These are phyloP conservation scores for Drosophila murphyi DNA, from an alignment of 1,140 invertebrate species.

Conservation along the genomic window DNA sequence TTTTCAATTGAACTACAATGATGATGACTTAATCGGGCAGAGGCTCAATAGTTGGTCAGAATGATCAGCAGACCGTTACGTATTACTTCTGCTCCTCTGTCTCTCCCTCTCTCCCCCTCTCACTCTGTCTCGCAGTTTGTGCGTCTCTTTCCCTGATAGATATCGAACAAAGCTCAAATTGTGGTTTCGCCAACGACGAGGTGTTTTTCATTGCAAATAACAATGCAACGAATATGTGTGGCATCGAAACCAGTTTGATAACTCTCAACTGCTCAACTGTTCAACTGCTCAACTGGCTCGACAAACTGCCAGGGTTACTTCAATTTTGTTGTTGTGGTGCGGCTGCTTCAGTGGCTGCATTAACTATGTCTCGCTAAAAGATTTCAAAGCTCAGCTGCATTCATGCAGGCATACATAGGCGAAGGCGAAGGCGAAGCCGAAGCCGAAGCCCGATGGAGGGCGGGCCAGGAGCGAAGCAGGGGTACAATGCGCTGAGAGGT, in stretches of 20 bases:
- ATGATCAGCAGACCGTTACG: constrained; percentile 6
- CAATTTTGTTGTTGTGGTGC: not conserved
- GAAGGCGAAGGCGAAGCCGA: not conserved
- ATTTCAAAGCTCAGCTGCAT: constrained; percentile 65
- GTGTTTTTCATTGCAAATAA: constrained; percentile 16
- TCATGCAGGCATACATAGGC: not conserved
- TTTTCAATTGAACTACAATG: not conserved
- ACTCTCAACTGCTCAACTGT: not conserved
- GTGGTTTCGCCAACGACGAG: constrained; percentile 1
- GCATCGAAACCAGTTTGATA: constrained; percentile 29
- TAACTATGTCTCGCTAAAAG: constrained; percentile 25
- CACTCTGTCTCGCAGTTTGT: not conserved
- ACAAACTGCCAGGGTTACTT: constrained; percentile 26
- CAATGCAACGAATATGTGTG: constrained; percentile 13
- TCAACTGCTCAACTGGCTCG: no score
- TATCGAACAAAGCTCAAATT: constrained; percentile 3
- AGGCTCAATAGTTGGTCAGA: not conserved
- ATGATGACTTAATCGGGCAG: constrained; percentile 12
- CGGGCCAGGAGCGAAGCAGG: not conserved
- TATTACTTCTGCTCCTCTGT: not conserved
- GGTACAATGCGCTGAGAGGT: not conserved
- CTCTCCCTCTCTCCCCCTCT: not conserved
- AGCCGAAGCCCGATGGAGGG: no score
- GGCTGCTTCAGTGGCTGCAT: not conserved
- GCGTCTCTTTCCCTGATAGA: not conserved